Evolutionary conservation across 1,140 invertebrate species (phyloP).

Genomic region (Tetragonula clypearis): DNA sequence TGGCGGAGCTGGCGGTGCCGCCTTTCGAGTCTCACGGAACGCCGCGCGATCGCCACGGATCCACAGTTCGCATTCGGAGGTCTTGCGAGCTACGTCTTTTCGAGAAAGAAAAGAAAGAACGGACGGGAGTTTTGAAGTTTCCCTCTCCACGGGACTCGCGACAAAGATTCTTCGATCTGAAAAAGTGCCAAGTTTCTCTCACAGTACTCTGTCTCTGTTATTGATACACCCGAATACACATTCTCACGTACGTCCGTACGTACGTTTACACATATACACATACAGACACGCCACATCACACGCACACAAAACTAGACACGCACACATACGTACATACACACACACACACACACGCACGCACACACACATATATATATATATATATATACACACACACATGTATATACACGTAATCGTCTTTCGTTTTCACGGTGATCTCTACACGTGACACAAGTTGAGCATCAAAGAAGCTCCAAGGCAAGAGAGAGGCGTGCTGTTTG

Average conservation of each 20-base stretch:
- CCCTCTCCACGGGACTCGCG: conserved; percentile 41
- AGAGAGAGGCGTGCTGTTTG: conserved; percentile 12
- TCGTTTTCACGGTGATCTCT: conserved; percentile 35
- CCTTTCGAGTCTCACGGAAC: conserved; percentile 59
- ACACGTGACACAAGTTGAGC: conserved; percentile 32
- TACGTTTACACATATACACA: no score
- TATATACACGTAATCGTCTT: background rate
- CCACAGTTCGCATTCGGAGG: conserved; percentile 74
- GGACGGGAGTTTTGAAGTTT: conserved; percentile 44
- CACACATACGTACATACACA: no score
- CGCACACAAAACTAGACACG: no score
- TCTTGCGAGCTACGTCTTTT: conserved; percentile 67
- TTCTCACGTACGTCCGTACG: no score
- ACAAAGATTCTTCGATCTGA: conserved; percentile 41
- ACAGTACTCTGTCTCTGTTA: background rate
- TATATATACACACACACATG: background rate
- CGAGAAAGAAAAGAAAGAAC: conserved; percentile 47
- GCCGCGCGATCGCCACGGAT: conserved; percentile 3
- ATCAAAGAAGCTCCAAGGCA: background rate
- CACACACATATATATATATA: no score
- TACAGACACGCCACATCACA: no score
- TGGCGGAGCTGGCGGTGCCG: conserved; percentile 59
- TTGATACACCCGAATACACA: background rate
- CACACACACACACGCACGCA: no score
- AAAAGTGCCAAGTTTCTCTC: conserved; percentile 68